phyloP scores from a whole-genome alignment of 2,113 vertebrate species.

The Cephalophus harveyi region DNA sequence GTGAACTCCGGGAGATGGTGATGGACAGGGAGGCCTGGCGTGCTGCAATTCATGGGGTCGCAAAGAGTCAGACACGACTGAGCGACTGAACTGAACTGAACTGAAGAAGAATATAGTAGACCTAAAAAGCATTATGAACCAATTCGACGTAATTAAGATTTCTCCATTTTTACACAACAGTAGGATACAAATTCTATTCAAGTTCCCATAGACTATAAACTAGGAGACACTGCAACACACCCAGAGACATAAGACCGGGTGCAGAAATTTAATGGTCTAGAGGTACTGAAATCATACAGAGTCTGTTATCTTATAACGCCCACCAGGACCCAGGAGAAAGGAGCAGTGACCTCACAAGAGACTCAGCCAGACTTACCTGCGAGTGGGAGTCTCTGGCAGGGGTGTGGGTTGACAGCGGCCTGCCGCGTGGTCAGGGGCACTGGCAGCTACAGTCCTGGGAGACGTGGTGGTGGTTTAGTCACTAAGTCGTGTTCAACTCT shows the following conservation, averaged over 20 bases:
- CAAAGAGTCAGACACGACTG: too few species aligned
- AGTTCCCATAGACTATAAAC: not conserved
- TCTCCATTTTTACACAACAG: not conserved
- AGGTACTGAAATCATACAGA: not conserved
- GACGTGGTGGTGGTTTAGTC: not conserved
- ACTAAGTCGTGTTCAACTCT: accelerated
- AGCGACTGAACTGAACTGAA: too few species aligned
- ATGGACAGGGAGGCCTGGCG: too few species aligned
- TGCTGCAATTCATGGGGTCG: too few species aligned
- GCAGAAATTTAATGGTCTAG: not conserved
- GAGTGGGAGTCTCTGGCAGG: not conserved
- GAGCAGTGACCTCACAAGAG: not conserved
- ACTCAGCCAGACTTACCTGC: not conserved
- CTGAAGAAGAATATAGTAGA: not conserved
- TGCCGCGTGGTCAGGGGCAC: accelerated
- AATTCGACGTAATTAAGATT: accelerated
- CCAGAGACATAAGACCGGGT: not conserved
- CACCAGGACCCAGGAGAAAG: not conserved
- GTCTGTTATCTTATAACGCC: not conserved
- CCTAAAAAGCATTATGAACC: not conserved
- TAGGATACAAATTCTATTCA: not conserved
- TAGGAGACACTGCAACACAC: not conserved
- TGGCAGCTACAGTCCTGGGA: not conserved
- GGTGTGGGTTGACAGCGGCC: not conserved
- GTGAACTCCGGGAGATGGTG: too few species aligned